Percentiles rank a stretch among this genome's conserved stretches.
These are phyloP conservation scores for Ormyrus pomaceus DNA, from an alignment of 2,888 invertebrate species.

Conservation along the genomic window DNA sequence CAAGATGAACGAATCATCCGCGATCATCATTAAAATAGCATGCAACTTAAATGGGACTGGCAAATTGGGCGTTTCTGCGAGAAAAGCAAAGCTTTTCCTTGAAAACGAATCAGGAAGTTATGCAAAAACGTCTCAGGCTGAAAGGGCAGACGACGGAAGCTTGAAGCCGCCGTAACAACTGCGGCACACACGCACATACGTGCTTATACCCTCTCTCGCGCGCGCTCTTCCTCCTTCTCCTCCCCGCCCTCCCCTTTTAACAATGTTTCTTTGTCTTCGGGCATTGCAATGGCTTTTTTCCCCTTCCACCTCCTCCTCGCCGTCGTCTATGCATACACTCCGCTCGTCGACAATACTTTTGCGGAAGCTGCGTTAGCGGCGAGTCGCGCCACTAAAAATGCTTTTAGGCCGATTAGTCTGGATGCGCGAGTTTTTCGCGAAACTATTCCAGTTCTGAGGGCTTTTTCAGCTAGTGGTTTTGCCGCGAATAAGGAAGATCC, in stretches of 20 bases:
- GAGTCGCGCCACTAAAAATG: constrained; percentile 65
- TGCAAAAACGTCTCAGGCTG: constrained; percentile 36
- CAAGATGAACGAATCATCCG: background rate
- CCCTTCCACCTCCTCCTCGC: constrained; percentile 1
- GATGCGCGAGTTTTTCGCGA: constrained; percentile 59
- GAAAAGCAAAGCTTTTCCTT: constrained; percentile 23
- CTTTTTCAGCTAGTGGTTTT: constrained; percentile 32
- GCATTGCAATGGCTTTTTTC: constrained; percentile 50
- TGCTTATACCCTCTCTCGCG: background rate
- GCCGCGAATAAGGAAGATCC: constrained; percentile 42
- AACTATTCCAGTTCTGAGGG: constrained; percentile 18
- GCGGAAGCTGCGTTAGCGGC: constrained; percentile 24
- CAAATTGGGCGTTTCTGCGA: constrained; percentile 19
- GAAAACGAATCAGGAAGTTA: constrained; percentile 39
- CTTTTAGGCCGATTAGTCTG: constrained; percentile 73
- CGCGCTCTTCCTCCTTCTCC: background rate
- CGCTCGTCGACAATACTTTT: constrained; percentile 33
- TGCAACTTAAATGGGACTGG: background rate
- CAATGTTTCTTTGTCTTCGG: constrained; percentile 45
- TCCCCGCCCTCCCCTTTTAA: constrained; percentile 15
- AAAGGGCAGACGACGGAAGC: constrained; percentile 25
- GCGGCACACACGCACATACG: constrained; percentile 31
- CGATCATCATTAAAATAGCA: constrained; percentile 1
- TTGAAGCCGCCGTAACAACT: background rate
- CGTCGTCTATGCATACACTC: background rate